phyloP scores from a whole-genome alignment of 2,113 vertebrate genomes.

The Chaenogobius annularis region DNA sequence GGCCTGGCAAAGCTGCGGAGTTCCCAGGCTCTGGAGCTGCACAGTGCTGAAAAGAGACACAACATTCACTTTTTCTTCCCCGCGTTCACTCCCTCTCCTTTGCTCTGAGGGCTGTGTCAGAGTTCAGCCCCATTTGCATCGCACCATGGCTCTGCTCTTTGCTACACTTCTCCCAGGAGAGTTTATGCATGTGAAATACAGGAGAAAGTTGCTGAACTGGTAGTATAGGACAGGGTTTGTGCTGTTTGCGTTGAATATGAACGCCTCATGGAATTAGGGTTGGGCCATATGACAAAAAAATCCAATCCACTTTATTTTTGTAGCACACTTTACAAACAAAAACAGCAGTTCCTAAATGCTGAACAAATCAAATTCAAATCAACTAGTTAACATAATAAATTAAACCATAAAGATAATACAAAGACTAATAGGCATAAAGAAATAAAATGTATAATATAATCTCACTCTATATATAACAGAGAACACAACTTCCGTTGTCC shows the following conservation, averaged over 20 bases:
- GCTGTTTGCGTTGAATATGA: conserved; percentile 1
- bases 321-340: background rate
- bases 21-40: conserved; percentile 79
- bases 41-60: conserved; percentile 72
- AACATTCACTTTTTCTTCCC: conserved; percentile 62
- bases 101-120: conserved; percentile 55
- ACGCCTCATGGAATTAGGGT: background rate
- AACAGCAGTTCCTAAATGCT: background rate
- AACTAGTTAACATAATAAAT: too few relatives aligned
- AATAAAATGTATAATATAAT: too few relatives aligned
- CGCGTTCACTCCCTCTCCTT: conserved; percentile 33
- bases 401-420: too few relatives aligned
- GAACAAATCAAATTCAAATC: too few relatives aligned
- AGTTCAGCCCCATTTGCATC: conserved; percentile 70
- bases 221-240: conserved; percentile 13
- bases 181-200: conserved; percentile 29
- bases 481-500: too few relatives aligned
- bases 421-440: too few relatives aligned
- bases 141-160: conserved; percentile 56
- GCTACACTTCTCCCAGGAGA: conserved; percentile 31
- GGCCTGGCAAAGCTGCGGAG: conserved; percentile 66
- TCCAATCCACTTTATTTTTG: background rate
- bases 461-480: too few relatives aligned
- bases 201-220: conserved; percentile 28
- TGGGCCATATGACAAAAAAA: background rate